Percentiles rank a stretch among this genome's conserved stretches.
phyloP scores from a whole-genome alignment of 2,888 invertebrate species.

The Tillus elongatus region DNA sequence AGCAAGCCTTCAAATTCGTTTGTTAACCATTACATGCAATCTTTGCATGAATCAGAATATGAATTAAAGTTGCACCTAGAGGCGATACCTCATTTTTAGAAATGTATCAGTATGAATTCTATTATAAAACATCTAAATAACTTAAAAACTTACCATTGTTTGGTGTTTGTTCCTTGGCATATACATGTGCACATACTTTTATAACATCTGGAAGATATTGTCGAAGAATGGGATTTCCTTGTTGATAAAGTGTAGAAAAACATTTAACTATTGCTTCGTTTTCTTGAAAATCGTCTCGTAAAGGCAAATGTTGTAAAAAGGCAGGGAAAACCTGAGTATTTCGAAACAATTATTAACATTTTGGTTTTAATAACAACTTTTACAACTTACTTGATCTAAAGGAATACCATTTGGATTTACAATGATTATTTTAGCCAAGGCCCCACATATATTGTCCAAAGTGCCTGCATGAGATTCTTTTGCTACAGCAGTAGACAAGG shows the following conservation, averaged over 20 bases:
- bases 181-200: constrained; percentile 46
- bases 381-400: constrained; percentile 53
- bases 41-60: too few species aligned
- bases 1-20: too few species aligned
- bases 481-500: constrained; percentile 55
- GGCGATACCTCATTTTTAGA: too few species aligned
- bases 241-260: constrained; percentile 53
- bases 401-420: constrained; percentile 56
- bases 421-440: constrained; percentile 63
- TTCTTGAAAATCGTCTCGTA: constrained; percentile 66
- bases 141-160: constrained; percentile 46
- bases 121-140: too few species aligned
- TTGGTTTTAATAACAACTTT: too few species aligned
- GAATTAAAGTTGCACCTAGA: too few species aligned
- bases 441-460: constrained; percentile 70
- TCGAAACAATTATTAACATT: too few species aligned
- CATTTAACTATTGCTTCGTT: constrained; percentile 60
- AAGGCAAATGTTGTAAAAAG: constrained; percentile 59
- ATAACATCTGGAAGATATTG: constrained; percentile 48
- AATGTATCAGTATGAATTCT: too few species aligned
- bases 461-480: constrained; percentile 57
- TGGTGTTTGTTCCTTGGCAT: constrained; percentile 48
- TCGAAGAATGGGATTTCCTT: constrained; percentile 49
- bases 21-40: too few species aligned
- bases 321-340: constrained; percentile 61